A percentile compares a stretch with the other conserved stretches of the same genome.
These are phyloP conservation scores for Microctenopoma stevenorrisi DNA, from an alignment of 2,797 vertebrate genomes.

Conservation along the genomic window DNA sequence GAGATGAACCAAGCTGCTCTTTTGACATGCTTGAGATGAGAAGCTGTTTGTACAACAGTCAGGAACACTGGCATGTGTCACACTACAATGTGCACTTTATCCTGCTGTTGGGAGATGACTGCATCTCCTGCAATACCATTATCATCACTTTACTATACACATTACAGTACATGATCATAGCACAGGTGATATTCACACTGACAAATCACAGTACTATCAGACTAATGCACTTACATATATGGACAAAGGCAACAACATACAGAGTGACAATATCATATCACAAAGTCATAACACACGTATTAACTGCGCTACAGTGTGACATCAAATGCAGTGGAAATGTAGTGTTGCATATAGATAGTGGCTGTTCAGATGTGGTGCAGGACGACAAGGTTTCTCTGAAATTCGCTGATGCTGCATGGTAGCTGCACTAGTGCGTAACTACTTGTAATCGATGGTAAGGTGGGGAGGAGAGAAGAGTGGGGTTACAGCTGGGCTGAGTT, in stretches of 20 bases:
- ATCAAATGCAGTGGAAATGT: constrained; percentile 76
- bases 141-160: constrained; percentile 39
- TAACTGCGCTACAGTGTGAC: constrained; percentile 68
- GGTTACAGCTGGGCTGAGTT: constrained; percentile 45
- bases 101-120: constrained; percentile 70
- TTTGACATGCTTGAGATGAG: constrained; percentile 70
- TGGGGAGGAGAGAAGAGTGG: constrained; percentile 66
- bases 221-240: constrained; percentile 40
- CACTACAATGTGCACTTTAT: constrained; percentile 76
- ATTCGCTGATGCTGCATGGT: constrained; percentile 50
- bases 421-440: constrained; percentile 31
- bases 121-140: constrained; percentile 62
- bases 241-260: constrained; percentile 77
- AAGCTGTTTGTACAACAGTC: constrained; percentile 67
- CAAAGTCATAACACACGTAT: constrained; percentile 65
- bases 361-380: constrained; percentile 72
- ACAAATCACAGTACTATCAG: constrained; percentile 54
- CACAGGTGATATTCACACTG: constrained; percentile 55
- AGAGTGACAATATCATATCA: constrained; percentile 71
- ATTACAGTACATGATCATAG: constrained; percentile 30
- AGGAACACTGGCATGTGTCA: constrained; percentile 65
- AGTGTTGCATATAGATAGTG: constrained; percentile 61
- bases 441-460: constrained; percentile 38
- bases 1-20: constrained; percentile 62
- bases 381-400: constrained; percentile 46